Conservation (phyloP, 2,888 invertebrate species). For the Melanargia galathea region DNA sequence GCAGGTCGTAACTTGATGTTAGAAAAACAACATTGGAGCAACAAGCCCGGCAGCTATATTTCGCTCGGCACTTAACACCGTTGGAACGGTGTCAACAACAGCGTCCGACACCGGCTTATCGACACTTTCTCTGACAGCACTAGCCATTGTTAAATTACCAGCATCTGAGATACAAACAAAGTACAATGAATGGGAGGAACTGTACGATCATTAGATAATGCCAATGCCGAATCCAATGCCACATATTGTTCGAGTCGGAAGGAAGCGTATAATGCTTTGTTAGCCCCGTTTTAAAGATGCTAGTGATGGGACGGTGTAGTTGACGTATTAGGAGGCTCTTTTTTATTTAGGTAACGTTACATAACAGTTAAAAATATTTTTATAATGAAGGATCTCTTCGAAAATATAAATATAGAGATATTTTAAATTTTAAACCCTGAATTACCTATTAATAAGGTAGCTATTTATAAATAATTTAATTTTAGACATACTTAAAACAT, state of each 20-base stretch:
- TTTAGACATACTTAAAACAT: too few species aligned
- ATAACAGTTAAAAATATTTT: too few species aligned
- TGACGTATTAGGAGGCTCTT: constrained; percentile 9
- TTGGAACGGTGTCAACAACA: constrained; percentile 39
- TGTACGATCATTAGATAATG: constrained; percentile 72
- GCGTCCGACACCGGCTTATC: constrained; percentile 37
- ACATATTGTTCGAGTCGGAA: constrained; percentile 75
- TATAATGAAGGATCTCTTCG: too few species aligned
- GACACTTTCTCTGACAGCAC: constrained; percentile 47
- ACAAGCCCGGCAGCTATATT: constrained; percentile 19
- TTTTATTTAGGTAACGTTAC: neutral
- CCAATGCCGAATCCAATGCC: constrained; percentile 80
- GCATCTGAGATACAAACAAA: constrained; percentile 38
- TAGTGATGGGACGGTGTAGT: constrained; percentile 45
- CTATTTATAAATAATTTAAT: too few species aligned
- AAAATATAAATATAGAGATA: too few species aligned
- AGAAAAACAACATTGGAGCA: neutral
- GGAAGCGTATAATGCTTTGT: constrained; percentile 72
- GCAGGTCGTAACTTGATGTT: neutral
- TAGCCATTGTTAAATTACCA: constrained; percentile 43
- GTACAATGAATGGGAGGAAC: constrained; percentile 74
- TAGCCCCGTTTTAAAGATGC: constrained; percentile 55
- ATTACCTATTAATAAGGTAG: too few species aligned
- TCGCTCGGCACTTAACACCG: constrained; percentile 17
- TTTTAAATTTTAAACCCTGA: too few species aligned